phyloP scores from a whole-genome alignment of 2,888 invertebrate genomes.

The Andrena chrysosceles region DNA sequence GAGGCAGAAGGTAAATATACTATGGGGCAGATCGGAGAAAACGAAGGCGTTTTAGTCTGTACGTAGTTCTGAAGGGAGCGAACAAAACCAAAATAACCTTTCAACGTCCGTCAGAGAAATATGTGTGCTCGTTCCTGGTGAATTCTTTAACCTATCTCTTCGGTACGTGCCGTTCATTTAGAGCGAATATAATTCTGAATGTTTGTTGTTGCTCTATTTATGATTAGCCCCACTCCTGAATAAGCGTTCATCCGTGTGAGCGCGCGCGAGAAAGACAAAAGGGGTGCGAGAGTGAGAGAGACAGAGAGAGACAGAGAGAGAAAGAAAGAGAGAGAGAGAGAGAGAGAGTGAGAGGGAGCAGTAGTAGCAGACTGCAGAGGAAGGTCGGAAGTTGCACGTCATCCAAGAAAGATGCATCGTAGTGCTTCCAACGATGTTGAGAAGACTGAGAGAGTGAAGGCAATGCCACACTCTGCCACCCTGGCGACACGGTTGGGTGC shows the following conservation, averaged over 20 bases:
- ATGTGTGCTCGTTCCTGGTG: background rate
- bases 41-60: background rate
- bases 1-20: background rate
- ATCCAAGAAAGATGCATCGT: conserved; percentile 74
- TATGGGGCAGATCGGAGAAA: background rate
- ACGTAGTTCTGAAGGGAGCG: conserved; percentile 4
- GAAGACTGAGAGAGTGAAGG: conserved; percentile 59
- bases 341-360: background rate
- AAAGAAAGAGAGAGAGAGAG: background rate
- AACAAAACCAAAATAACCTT: conserved; percentile 37
- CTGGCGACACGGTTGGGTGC: conserved; percentile 77
- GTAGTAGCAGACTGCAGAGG: conserved; percentile 41
- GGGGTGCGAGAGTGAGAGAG: background rate
- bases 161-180: conserved; percentile 42
- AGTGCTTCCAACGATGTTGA: conserved; percentile 60
- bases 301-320: conserved; percentile 1
- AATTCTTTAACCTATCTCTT: conserved; percentile 41
- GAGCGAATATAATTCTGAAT: conserved; percentile 50
- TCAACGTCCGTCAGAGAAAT: conserved; percentile 27
- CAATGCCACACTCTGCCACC: conserved; percentile 76
- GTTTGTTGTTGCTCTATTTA: conserved; percentile 66
- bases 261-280: conserved; percentile 17
- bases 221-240: conserved; percentile 65
- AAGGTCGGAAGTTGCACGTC: conserved; percentile 71
- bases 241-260: conserved; percentile 43